Conservation (phyloP, 2,113 vertebrate genomes). For the Hippopotamus amphibius region DNA sequence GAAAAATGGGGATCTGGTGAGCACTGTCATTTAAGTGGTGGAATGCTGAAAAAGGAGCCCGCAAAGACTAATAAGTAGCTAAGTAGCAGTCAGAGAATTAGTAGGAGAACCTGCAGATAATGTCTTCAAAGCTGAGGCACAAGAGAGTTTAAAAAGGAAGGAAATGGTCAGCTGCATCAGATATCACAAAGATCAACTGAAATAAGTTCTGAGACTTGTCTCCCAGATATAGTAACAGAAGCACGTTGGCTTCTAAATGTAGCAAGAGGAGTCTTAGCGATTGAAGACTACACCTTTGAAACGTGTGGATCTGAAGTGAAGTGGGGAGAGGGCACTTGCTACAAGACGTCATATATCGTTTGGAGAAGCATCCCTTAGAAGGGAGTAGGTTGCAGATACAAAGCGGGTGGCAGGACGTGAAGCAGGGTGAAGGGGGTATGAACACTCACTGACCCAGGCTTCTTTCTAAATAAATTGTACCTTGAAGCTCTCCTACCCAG, state of each 20-base stretch:
- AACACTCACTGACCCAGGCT: not conserved
- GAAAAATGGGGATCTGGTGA: not conserved
- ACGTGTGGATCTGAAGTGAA: not conserved
- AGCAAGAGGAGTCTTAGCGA: not conserved
- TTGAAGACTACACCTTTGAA: not conserved
- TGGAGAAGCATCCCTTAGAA: not conserved
- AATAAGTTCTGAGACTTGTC: not conserved
- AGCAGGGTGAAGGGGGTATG: not conserved
- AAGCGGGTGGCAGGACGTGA: not conserved
- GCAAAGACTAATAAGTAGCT: not conserved
- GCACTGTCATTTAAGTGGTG: not conserved
- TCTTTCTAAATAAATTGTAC: not conserved
- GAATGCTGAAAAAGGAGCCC: not conserved
- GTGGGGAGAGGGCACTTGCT: not conserved
- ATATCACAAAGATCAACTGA: accelerated
- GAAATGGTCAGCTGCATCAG: not conserved
- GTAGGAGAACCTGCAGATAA: not conserved
- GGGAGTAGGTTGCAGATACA: not conserved
- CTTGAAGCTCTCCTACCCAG: not conserved
- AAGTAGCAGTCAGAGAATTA: not conserved
- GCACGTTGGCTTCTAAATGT: not conserved
- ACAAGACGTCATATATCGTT: not conserved
- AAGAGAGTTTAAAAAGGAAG: not conserved
- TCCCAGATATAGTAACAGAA: too few species aligned
- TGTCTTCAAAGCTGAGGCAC: not conserved